These are phyloP conservation scores for Pogonophryne albipinna DNA, from an alignment of 2,797 vertebrate genomes.

Conservation along the genomic window DNA sequence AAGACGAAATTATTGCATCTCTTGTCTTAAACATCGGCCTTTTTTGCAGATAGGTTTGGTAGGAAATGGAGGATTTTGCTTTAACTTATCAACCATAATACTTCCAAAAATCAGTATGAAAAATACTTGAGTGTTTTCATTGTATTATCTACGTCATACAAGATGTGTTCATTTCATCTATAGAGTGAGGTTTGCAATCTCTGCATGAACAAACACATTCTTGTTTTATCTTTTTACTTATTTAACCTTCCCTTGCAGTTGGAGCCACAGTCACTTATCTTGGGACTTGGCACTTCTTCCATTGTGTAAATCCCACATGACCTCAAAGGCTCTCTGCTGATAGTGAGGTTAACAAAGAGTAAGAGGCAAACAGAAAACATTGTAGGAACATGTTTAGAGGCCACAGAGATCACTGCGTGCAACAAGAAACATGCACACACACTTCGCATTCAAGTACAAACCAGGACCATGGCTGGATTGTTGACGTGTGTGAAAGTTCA, in stretches of 20 bases:
- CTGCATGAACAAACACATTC: background rate
- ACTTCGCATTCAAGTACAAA: no score
- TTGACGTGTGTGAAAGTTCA: background rate
- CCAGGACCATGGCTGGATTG: background rate
- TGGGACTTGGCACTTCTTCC: background rate
- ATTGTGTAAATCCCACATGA: background rate
- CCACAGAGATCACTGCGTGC: background rate
- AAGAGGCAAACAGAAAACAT: background rate
- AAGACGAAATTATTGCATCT: background rate
- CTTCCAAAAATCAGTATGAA: background rate
- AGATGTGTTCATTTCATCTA: background rate
- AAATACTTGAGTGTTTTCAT: background rate
- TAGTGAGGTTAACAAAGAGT: conserved; percentile 11
- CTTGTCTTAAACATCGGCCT: background rate
- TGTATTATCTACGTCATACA: background rate
- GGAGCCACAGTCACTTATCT: background rate
- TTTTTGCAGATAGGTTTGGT: background rate
- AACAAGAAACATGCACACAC: background rate
- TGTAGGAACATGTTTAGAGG: background rate
- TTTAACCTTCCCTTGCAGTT: background rate
- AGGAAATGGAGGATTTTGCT: no score
- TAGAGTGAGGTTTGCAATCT: background rate
- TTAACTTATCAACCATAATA: no score
- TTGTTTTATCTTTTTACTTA: background rate
- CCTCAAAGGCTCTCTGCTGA: background rate